phyloP scores from a whole-genome alignment of 2,113 vertebrate genomes.

The Aegithalos caudatus region DNA sequence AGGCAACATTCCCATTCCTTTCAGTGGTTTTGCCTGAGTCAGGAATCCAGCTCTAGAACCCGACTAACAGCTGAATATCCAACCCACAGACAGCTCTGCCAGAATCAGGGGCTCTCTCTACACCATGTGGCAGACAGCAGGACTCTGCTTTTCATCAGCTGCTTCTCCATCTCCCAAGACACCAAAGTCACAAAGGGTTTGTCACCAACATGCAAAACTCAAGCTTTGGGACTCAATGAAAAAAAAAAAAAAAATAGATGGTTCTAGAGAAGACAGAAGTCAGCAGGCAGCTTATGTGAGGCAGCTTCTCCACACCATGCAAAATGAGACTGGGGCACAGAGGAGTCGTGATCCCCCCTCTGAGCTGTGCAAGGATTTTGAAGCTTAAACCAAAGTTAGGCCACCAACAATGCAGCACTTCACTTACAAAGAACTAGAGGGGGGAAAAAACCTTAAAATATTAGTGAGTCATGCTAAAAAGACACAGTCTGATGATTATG shows the following conservation, averaged over 20 bases:
- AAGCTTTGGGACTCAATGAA: background rate
- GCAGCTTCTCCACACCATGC: background rate
- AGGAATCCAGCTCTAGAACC: background rate
- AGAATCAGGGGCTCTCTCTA: background rate
- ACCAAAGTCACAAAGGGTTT: background rate
- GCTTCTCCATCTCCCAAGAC: background rate
- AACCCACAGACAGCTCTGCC: background rate
- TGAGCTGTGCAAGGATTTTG: background rate
- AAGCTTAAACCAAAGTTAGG: background rate
- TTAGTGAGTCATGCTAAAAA: background rate
- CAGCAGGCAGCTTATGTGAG: background rate
- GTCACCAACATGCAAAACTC: background rate
- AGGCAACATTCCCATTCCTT: background rate
- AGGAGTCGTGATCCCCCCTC: accelerated
- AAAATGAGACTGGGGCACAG: background rate
- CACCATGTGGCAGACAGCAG: background rate
- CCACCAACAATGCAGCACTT: background rate
- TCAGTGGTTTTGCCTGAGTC: background rate
- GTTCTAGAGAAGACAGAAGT: background rate
- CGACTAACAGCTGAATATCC: background rate
- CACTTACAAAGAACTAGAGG: accelerated
- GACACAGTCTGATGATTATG: background rate
- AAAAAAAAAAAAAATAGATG: background rate
- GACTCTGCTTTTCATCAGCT: background rate
- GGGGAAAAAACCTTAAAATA: background rate